Evolutionary conservation across 2,888 invertebrate genomes (phyloP), one percentile per base, ranked within the genome.

Genomic region (Pammene fasciana): DNA sequence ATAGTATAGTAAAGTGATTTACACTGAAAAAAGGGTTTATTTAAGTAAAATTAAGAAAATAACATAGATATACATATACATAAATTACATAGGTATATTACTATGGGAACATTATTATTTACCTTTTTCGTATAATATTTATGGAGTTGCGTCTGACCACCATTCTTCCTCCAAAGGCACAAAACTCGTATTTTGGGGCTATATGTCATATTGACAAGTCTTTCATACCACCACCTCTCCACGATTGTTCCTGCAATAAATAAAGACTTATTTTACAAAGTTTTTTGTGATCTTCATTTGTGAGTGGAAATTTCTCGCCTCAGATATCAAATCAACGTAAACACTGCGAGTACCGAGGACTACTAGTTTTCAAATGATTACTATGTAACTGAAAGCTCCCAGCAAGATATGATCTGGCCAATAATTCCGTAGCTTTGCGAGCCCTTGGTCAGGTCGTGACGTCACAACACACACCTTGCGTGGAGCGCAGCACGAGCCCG

Each of bases 91-190:
- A n/a, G n/a, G 5, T 46, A 14, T 46, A 46, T 46, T 5, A 60
- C n/a, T 8, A 7, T 9, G 1, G 16, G n/a, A 5, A 45, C 26
- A 26, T 26, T n/a, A 34, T 1, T 6, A 26, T n/a, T 62, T 86
- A 98, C 99, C 96, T 99, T 99, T 88, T 98, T 97, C 0, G 99
- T 99, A 86, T 99, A 99, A 91, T 99, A 99, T 93, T 99, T 99
- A 90, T 99, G 98, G 74, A 99, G 94, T 82, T 98, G 97, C 7
- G 98, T 98, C 84, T 99, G 97, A 5, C 97, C 97, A 3, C 97
- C 98, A 83, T 97, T 97, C 78, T 98, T 95, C 79, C 99, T 95
- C 99, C 99, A 99, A 72, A 99, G 94, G 89, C 99, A 99, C 74
- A 99, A 93, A 10, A 99, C 97, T 89, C 97, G 97, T 81, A 98